Base-by-base conservation (phyloP, 2,797 vertebrate species). In the Sphenopsis melanotis region DNA sequence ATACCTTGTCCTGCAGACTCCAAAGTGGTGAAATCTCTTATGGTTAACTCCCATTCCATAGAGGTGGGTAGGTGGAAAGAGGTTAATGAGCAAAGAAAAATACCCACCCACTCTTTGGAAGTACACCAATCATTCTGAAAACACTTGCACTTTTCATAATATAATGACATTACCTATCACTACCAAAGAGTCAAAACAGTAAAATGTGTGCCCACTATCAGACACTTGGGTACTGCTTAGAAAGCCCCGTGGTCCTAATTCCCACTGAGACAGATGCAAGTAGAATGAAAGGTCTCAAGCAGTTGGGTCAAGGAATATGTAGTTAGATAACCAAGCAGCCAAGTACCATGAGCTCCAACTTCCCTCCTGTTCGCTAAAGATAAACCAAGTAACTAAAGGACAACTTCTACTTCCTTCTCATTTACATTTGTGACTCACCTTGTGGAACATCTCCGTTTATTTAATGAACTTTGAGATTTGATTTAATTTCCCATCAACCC, bases 131-230 rank as follows among this genome's bases (percentile, higher is more conserved):
- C 5, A 15, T 46, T 75, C 72, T 47, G 42, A 65, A 60, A 68
- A 65, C 24, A 78, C 17, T 36, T 71, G 5, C 24, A 53, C 27
- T 20, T 65, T 78, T 30, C 46, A 27, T 0, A 68, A 21, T 20
- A 42, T 20, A 23, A 78, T 26, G 64, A 4, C 34, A 44, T 23
- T 4, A 29, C 7, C 60, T 12, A 20, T 20, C 32, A 52, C 32
- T 36, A 30, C 9, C 0, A 0, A 41, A 24, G 22, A 64, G 37
- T 12, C 2, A 2, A 36, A 68, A 42, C 8, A 77, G 10, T n/a
- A 46, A 59, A 34, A 57, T 1, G 5, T 15, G n/a, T 23, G 12
- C 69, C 24, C 4, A 2, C 20, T 42, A 15, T n/a, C 32, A 70
- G 49, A 30, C 41, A 64, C 15, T 3, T 3, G 3, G 9, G 11